Evolutionary conservation across 2,113 vertebrate genomes (phyloP), one percentile per base, ranked within the genome.

Genomic region (Pungitius pungitius): DNA sequence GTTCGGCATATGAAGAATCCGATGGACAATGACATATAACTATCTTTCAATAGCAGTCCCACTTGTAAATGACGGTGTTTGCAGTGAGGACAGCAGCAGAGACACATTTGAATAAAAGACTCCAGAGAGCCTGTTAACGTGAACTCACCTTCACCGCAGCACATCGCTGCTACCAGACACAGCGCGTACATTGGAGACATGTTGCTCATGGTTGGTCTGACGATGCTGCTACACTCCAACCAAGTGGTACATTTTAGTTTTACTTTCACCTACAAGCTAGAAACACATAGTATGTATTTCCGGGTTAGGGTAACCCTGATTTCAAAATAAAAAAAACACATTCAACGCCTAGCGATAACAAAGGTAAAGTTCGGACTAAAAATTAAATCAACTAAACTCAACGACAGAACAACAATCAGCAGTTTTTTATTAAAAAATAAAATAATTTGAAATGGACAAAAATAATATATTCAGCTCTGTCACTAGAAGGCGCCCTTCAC

Each of bases 101-200:
- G n/a, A n/a, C 6, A 7, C 18, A 33, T 24, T 10, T 18, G 7
- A 6, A 27, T 4, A 5, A 9, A 14, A 43, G 9, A 18, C 2
- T 4, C 26, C 17, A n/a, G 47, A 15, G 37, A 24, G 8, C 3
- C 6, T 26, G 1, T 12, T 18, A 3, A 1, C 2, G 1, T 1
- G 15, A 20, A 15, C 1, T 72, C 85, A 93, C 91, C 91, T 62
- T 81, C 49, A 4, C 71, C 3, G 59, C 69, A 74, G 69, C 74
- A 87, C 42, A 39, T 1, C 1, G 65, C 0, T 0, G 85, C 73
- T 11, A 93, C 8, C 63, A 91, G 24, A 12, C 42, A 65, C 3
- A 93, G 73, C 73, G 81, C 88, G 0, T 1, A 90, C 49, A 89
- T 71, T 0, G 82, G 77, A n/a, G 81, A 88, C 33, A 89, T 0